phyloP scores from a whole-genome alignment of 1,140 invertebrate genomes.

The Archivesica marissinica region DNA sequence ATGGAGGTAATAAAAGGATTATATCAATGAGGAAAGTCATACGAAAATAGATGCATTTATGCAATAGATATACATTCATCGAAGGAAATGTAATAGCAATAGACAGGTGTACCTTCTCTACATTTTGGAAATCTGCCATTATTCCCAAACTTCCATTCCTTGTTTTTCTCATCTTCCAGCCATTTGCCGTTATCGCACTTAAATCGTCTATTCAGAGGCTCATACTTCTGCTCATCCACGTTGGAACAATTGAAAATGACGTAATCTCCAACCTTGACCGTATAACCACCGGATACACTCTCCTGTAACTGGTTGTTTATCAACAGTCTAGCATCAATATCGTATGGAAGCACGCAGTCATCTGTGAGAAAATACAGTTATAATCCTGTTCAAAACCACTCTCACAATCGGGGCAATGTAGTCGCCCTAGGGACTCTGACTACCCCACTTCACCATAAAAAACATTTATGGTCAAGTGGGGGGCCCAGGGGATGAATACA shows the following conservation, averaged over 20 bases:
- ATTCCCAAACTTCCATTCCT: background rate
- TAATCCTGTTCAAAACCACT: no score
- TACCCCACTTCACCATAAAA: no score
- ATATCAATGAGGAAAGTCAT: no score
- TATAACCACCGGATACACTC: background rate
- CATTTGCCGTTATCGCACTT: background rate
- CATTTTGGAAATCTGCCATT: conserved; percentile 8
- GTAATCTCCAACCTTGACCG: background rate
- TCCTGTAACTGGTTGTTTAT: background rate
- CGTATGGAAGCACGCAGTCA: background rate
- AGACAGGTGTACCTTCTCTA: conserved; percentile 27
- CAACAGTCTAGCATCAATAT: background rate
- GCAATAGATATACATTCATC: no score
- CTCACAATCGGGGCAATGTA: no score
- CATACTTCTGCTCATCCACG: background rate
- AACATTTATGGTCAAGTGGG: no score
- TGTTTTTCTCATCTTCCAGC: background rate
- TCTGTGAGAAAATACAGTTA: conserved; percentile 18
- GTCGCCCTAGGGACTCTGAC: no score
- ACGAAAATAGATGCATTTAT: no score
- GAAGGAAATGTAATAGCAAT: no score
- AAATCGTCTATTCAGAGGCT: conserved; percentile 4
- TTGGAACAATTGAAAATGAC: conserved; percentile 7
- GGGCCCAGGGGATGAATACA: no score
- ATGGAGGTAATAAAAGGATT: no score